These are phyloP conservation scores for Phasia obesa DNA, from an alignment of 2,888 invertebrate species.

Conservation along the genomic window DNA sequence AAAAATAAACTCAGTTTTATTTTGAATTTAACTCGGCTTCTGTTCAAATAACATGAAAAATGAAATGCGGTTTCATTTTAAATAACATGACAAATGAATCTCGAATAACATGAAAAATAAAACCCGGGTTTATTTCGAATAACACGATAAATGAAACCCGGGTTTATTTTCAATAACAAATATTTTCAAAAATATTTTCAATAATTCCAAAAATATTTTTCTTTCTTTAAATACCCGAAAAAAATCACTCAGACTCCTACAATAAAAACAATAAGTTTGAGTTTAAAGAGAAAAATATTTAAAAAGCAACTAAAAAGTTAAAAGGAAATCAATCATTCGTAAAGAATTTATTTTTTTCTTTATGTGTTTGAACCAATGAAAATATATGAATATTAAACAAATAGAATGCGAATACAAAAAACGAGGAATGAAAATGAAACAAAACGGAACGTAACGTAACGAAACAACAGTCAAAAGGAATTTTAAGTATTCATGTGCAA, in stretches of 20 bases:
- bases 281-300: not conserved
- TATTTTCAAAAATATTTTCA: too few relatives aligned
- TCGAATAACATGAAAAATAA: too few relatives aligned
- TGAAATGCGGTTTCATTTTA: too few relatives aligned
- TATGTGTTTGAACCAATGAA: conserved; percentile 10
- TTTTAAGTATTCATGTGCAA: conserved; percentile 48
- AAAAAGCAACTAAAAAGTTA: conserved; percentile 34
- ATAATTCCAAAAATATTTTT: too few relatives aligned
- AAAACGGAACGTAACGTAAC: not conserved
- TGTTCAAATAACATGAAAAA: too few relatives aligned
- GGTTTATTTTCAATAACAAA: too few relatives aligned
- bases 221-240: too few relatives aligned
- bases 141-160: too few relatives aligned
- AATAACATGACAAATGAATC: too few relatives aligned
- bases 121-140: too few relatives aligned
- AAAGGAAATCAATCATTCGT: conserved; percentile 64
- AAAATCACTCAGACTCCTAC: not conserved
- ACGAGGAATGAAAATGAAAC: not conserved
- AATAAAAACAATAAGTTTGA: not conserved
- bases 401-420: conserved; percentile 8
- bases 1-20: too few relatives aligned
- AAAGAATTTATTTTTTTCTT: conserved; percentile 56
- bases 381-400: conserved; percentile 14
- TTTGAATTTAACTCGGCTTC: too few relatives aligned
- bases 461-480: conserved; percentile 47